Conservation (phyloP, 2,113 vertebrate genomes). For the Saguinus imperator region DNA sequence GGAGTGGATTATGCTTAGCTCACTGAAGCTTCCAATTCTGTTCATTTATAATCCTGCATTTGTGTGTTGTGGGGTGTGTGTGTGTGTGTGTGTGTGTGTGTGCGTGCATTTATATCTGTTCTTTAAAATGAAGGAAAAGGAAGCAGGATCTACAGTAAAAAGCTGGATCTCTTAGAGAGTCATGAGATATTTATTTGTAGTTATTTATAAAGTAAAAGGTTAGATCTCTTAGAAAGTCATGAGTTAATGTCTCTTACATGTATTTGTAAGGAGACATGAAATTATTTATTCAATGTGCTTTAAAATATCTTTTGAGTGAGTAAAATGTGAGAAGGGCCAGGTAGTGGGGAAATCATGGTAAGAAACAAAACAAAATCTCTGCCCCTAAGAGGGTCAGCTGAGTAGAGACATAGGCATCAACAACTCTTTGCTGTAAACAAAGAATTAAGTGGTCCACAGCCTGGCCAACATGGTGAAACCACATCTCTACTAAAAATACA, state of each 20-base stretch:
- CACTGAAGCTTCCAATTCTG: background rate
- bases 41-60: background rate
- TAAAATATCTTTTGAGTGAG: background rate
- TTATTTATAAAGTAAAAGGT: background rate
- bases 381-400: background rate
- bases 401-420: background rate
- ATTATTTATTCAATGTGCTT: background rate
- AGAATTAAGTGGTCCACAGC: fast-evolving
- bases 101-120: background rate
- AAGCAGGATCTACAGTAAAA: constrained; percentile 1
- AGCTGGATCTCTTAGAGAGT: background rate
- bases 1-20: background rate
- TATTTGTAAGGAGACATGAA: background rate
- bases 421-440: background rate
- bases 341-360: background rate
- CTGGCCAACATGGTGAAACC: too few relatives aligned
- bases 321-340: background rate
- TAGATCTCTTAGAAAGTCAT: background rate
- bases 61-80: background rate
- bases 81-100: background rate
- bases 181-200: background rate
- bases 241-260: too few relatives aligned
- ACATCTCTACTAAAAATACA: too few relatives aligned
- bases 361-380: constrained; percentile 15
- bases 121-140: constrained; percentile 25